Base-by-base conservation (phyloP, 2,888 invertebrate species). In the Melieria omissa region DNA sequence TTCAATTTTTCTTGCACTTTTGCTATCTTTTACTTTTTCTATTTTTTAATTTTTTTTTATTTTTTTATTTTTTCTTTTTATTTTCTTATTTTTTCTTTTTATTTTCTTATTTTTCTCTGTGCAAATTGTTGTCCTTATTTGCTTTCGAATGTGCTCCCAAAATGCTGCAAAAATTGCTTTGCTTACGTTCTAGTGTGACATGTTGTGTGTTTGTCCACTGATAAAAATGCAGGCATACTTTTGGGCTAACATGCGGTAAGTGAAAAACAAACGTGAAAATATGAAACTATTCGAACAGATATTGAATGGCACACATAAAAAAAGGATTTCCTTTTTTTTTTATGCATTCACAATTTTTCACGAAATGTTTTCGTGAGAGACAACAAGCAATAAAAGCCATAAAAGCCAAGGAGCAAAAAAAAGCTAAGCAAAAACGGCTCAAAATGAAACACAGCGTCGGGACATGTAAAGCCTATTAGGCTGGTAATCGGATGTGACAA, bases 91-190 rank as follows among this genome's bases (percentile, higher is more conserved):
- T 44, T 41, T 4, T 58, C 6, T 44, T 3, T 41, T 16, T n/a
- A 7, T 6, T 10, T 14, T 44, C 14, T 16, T 54, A 54, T 14
- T 16, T 54, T 54, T 54, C 14, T 65, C 44, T 65, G 52, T 16
- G 52, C 42, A 42, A 65, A 42, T 52, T 52, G 42, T 49, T 64
- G 64, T 52, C 49, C 45, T 52, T 41, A 52, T n/a, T 8, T 54
- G n/a, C 52, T 14, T 14, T 42, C n/a, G 10, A 9, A 46, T 46
- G 10, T n/a, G 14, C 9, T 4, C 42, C 8, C 46, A n/a, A 8
- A 54, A 42, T 54, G 44, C 52, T 12, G 58, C 41, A 58, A 8
- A 58, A 5, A 29, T 58, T 14, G 44, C 14, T 14, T 44, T 16
- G 9, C 41, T 9, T 7, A 5, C 42, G 9, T 16, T 44, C 4